A percentile compares a stretch with the other conserved stretches of the same genome.
Evolutionary conservation across 2,797 vertebrate species (phyloP).

Genomic region (Phrynocephalus forsythii): DNA sequence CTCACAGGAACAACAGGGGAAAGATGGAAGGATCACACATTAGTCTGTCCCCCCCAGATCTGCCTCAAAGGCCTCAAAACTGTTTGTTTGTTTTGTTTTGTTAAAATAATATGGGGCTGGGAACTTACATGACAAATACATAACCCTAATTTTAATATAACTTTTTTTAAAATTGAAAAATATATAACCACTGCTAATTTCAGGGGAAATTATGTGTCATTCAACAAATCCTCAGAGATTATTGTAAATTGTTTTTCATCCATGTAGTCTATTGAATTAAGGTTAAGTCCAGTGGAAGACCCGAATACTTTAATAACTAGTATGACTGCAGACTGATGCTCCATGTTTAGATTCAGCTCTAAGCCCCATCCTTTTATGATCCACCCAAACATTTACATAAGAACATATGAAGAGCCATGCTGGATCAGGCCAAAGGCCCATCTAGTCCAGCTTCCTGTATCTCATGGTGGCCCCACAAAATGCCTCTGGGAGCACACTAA

Average conservation of each 20-base stretch:
- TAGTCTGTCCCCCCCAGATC: not conserved
- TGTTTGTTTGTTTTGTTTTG: not conserved
- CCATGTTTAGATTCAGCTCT: constrained; percentile 32
- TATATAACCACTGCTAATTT: not conserved
- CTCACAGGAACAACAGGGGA: not conserved
- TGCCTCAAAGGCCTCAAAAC: too few species aligned
- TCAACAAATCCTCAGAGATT: not conserved
- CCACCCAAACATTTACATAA: constrained; percentile 41
- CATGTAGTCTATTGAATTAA: constrained; percentile 34
- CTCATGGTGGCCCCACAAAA: too few species aligned
- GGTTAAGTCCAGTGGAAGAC: constrained; percentile 5
- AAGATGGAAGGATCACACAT: not conserved
- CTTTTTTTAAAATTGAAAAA: not conserved
- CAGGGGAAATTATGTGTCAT: not conserved
- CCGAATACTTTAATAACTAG: constrained; percentile 43
- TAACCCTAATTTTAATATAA: not conserved
- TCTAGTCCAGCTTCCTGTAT: too few species aligned
- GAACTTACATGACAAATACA: not conserved
- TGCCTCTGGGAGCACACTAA: too few species aligned
- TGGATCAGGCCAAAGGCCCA: too few species aligned
- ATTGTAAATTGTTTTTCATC: constrained; percentile 21
- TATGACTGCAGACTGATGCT: not conserved
- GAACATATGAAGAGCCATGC: not conserved
- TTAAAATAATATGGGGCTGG: not conserved
- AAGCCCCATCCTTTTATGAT: constrained; percentile 6